Evolutionary conservation across 2,113 vertebrate species (phyloP).

Genomic region (Neogobius melanostomus): DNA sequence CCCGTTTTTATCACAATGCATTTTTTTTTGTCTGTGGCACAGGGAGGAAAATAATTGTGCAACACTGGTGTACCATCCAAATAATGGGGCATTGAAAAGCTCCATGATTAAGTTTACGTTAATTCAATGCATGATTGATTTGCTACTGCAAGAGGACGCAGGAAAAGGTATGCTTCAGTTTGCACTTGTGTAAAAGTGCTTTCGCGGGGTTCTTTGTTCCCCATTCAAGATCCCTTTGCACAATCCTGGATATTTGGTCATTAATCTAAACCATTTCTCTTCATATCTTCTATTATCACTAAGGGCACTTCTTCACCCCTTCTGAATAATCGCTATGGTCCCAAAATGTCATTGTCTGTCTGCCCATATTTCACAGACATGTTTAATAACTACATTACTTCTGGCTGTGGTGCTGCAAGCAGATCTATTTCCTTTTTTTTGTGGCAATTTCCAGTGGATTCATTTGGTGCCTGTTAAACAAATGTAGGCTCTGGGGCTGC

Average conservation of each 20-base stretch:
- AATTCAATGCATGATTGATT: too few species aligned
- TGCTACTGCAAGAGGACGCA: too few species aligned
- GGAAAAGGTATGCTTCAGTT: too few species aligned
- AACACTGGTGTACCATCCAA: too few species aligned
- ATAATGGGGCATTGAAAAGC: too few species aligned
- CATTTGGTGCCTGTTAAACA: constrained; percentile 7
- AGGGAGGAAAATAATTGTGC: too few species aligned
- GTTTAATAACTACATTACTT: constrained; percentile 13
- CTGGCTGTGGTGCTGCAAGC: not conserved
- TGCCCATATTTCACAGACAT: constrained; percentile 1
- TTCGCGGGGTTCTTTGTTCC: too few species aligned
- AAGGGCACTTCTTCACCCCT: not conserved
- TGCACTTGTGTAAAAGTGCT: too few species aligned
- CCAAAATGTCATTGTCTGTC: not conserved
- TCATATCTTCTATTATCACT: not conserved
- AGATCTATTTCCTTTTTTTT: constrained; percentile 5
- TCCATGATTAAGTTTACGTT: too few species aligned
- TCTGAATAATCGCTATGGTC: not conserved
- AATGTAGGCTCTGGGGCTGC: constrained; percentile 4
- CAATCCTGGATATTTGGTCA: not conserved
- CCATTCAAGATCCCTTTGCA: too few species aligned
- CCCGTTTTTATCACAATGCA: too few species aligned
- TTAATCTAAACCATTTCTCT: not conserved
- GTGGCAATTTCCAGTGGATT: not conserved
- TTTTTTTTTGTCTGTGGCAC: too few species aligned